These are phyloP conservation scores for Cartodere bifasciata DNA, from an alignment of 2,888 invertebrate species.

Conservation along the genomic window DNA sequence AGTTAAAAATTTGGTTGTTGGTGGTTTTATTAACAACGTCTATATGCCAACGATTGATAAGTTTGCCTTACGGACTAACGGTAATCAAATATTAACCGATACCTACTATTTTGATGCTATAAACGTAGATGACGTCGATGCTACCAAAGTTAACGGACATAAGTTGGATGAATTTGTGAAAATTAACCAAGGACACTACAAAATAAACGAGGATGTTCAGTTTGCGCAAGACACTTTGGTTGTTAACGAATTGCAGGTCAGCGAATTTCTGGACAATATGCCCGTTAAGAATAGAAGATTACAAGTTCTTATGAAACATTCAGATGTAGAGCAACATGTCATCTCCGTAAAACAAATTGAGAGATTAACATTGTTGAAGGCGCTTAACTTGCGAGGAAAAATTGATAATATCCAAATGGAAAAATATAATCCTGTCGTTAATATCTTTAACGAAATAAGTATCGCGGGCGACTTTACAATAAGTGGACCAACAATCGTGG, in stretches of 20 bases:
- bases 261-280: conserved; percentile 36
- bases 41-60: conserved; percentile 34
- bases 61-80: conserved; percentile 36
- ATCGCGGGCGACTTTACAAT: conserved; percentile 35
- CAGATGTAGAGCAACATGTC: conserved; percentile 33
- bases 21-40: conserved; percentile 38
- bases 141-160: conserved; percentile 16
- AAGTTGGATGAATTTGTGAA: conserved; percentile 29
- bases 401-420: conserved; percentile 34
- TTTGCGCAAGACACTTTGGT: conserved; percentile 31
- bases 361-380: conserved; percentile 34
- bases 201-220: conserved; percentile 34
- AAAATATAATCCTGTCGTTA: conserved; percentile 35
- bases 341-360: conserved; percentile 35
- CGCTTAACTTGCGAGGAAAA: conserved; percentile 35
- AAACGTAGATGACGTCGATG: conserved; percentile 23
- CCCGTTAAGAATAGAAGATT: conserved; percentile 32
- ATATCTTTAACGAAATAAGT: conserved; percentile 32
- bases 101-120: conserved; percentile 28
- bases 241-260: conserved; percentile 32
- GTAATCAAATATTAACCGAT: conserved; percentile 37
- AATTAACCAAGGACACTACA: conserved; percentile 31
- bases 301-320: conserved; percentile 34
- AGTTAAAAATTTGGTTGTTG: conserved; percentile 33
- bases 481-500: conserved; percentile 36